These are phyloP conservation scores for Anser cygnoides DNA, from an alignment of 2,113 vertebrate genomes.

Conservation along the genomic window DNA sequence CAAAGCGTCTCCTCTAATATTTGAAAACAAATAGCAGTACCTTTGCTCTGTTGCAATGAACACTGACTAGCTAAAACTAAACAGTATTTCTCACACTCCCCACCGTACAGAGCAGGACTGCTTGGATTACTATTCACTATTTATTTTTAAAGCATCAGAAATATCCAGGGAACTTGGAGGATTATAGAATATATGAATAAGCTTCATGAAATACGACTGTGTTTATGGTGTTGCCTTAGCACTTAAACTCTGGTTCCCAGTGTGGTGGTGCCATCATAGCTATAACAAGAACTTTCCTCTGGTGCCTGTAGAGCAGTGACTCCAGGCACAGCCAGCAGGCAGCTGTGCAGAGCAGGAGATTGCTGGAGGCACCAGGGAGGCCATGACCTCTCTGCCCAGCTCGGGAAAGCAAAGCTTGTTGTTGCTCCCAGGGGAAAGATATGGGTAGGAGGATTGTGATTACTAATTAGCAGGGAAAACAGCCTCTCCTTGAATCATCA, in stretches of 20 bases:
- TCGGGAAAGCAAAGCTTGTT: background rate
- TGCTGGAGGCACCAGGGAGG: background rate
- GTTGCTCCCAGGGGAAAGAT: background rate
- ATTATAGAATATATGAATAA: background rate
- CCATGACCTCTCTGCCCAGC: background rate
- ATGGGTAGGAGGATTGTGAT: background rate
- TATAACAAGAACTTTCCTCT: rapidly evolving
- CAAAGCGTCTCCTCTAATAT: conserved; percentile 56
- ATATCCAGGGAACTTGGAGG: background rate
- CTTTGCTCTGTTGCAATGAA: background rate
- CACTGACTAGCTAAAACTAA: background rate
- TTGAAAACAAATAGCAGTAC: conserved; percentile 55
- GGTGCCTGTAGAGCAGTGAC: rapidly evolving
- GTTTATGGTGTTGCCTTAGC: background rate
- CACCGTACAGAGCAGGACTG: rapidly evolving
- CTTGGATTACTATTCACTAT: background rate
- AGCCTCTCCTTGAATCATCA: background rate
- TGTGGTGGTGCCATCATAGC: rapidly evolving
- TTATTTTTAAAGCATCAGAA: background rate
- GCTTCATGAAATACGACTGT: background rate
- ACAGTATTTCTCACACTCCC: background rate
- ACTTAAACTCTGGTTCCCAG: background rate
- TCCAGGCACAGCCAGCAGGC: background rate
- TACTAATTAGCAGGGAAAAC: background rate
- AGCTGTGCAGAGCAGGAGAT: background rate